Conservation (phyloP, 2,797 vertebrate species). For the Lutjanus argentimaculatus region DNA sequence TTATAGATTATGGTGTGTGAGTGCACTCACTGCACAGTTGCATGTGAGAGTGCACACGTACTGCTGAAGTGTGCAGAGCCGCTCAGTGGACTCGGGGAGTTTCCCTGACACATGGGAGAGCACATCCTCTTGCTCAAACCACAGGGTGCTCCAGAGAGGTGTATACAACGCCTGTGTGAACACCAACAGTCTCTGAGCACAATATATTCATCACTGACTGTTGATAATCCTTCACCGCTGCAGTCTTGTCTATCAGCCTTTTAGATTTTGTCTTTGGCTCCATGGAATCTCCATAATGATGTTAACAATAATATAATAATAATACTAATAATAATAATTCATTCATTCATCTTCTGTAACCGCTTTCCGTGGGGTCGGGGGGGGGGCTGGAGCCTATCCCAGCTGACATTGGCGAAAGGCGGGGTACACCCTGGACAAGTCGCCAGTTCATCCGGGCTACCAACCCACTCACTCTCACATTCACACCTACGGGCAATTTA, state of each 20-base stretch:
- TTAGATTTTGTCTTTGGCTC: not conserved
- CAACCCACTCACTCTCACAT: too few species aligned
- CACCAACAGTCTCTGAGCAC: not conserved
- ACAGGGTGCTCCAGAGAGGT: slow-evolving; percentile 28
- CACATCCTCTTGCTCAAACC: slow-evolving; percentile 72
- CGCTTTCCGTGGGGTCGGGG: too few species aligned
- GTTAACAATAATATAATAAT: too few species aligned
- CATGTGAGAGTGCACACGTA: slow-evolving; percentile 41
- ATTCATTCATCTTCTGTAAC: too few species aligned
- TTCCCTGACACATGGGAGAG: slow-evolving; percentile 47
- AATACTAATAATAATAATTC: too few species aligned
- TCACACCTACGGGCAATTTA: too few species aligned
- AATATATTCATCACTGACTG: not conserved
- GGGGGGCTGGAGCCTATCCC: too few species aligned
- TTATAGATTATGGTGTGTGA: slow-evolving; percentile 77
- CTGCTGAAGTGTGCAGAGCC: slow-evolving; percentile 49
- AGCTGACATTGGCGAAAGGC: too few species aligned
- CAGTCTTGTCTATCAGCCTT: not conserved
- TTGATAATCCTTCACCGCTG: not conserved
- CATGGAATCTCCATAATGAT: not conserved
- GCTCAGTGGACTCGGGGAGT: slow-evolving; percentile 29
- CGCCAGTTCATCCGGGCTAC: too few species aligned
- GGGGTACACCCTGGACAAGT: too few species aligned
- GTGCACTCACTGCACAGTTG: slow-evolving; percentile 38
- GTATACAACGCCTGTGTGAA: slow-evolving; percentile 17